Percentiles rank a stretch among this genome's conserved stretches.
Conservation (phyloP, 2,888 invertebrate species). For the Ethmia dodecea region DNA sequence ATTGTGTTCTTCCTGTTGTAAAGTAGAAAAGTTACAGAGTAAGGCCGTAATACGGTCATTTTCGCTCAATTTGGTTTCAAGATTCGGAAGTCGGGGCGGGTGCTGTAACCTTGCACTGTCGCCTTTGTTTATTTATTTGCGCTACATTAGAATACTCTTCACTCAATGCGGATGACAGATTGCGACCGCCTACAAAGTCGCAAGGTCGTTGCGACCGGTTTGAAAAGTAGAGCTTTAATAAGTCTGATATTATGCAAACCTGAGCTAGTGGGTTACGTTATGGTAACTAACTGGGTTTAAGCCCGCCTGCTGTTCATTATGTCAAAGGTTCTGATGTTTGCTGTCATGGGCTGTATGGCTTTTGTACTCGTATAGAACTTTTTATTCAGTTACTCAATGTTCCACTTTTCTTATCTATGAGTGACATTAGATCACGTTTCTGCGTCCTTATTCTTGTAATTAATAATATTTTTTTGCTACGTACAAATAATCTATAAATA, state of each 20-base stretch:
- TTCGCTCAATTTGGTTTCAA: constrained; percentile 29
- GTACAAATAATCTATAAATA: too few species aligned
- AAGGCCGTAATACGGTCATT: constrained; percentile 31
- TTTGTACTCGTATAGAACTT: too few species aligned
- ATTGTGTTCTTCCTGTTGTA: constrained; percentile 25
- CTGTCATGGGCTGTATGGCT: constrained; percentile 10
- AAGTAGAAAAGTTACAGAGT: constrained; percentile 30
- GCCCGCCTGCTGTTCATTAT: too few species aligned
- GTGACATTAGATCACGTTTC: too few species aligned
- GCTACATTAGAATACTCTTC: constrained; percentile 22
- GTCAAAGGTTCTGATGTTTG: constrained; percentile 14
- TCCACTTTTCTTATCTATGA: not conserved
- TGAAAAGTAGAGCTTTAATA: constrained; percentile 41
- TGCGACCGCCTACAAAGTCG: constrained; percentile 32
- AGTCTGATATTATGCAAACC: constrained; percentile 38
- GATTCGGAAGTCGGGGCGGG: constrained; percentile 36
- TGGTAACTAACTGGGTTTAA: too few species aligned
- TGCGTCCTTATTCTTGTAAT: too few species aligned
- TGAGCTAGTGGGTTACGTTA: constrained; percentile 19
- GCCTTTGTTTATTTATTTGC: constrained; percentile 34
- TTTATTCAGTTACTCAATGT: not conserved
- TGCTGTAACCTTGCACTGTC: constrained; percentile 37
- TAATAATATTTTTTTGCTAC: too few species aligned
- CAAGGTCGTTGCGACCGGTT: constrained; percentile 62
- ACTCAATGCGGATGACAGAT: constrained; percentile 44